Base-by-base conservation (phyloP, 1,140 invertebrate species). In the Amphibalanus amphitrite region DNA sequence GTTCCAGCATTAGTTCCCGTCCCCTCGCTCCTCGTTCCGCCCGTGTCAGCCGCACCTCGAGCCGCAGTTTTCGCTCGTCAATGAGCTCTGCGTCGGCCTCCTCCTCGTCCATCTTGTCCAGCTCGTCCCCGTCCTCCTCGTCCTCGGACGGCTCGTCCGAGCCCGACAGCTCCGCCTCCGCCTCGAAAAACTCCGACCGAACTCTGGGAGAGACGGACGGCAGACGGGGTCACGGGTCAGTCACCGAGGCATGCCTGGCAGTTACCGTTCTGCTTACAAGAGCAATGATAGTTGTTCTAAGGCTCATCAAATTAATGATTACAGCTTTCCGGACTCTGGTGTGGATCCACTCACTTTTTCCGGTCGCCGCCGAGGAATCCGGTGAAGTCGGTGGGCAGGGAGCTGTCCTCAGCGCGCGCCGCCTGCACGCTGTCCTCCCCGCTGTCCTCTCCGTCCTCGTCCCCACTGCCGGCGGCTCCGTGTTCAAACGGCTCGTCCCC, bases 141-240 rank as follows among this genome's bases (percentile, higher is more conserved):
- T 78, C 78, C 69, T 84, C 89, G 29, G 88, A 90, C 15, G 84
- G 88, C 83, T 85, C 88, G 74, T 92, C 90, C 64, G 88, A 89
- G 77, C 91, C 91, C 15, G 90, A 92, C 23, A 95, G 78, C 77
- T 93, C 91, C 0, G 92, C 92, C 80, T 95, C 92, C 64, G 87
- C 83, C 71, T 95, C 91, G 29, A 93, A 81, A 81, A 92, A 95
- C 33, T 89, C 86, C 69, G 80, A 79, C 70, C 77, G 70, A 1
- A 78, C 74, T 71, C 74, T 59, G n/a, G n/a, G n/a, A n/a, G 47
- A 59, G 6, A 1, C 13, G 17, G 33, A 4, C 4, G 4, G 15
- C 33, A 38, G 33, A 38, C 4, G 15, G 33, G 4, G 4, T 4
- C 15, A 38, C 4, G 4, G 33, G 4, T 38, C 33, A 38, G 33